Percentiles rank a stretch among this genome's conserved stretches.
These are phyloP conservation scores for Andrena cerasifolii DNA, from an alignment of 1,140 invertebrate species.

Conservation along the genomic window DNA sequence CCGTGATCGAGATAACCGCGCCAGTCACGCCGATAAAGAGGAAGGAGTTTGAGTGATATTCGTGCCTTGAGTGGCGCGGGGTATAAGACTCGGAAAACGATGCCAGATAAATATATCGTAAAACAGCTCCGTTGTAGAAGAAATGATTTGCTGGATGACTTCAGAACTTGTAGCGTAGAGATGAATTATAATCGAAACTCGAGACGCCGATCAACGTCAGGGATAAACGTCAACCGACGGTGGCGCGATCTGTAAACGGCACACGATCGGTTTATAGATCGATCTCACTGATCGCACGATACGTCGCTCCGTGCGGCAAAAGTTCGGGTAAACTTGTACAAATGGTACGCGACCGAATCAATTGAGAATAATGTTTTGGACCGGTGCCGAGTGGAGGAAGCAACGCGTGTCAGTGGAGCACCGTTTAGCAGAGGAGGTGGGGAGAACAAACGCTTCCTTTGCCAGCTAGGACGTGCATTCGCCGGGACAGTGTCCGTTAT, in stretches of 20 bases:
- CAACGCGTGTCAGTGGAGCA: conserved; percentile 46
- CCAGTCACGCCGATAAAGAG: not conserved
- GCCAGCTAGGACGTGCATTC: conserved; percentile 16
- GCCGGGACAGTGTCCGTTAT: conserved; percentile 42
- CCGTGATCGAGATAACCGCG: conserved; percentile 20
- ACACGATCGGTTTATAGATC: conserved; percentile 4
- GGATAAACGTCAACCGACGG: conserved; percentile 5
- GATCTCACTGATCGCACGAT: not conserved
- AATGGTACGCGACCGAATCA: conserved; percentile 28
- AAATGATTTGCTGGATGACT: not conserved
- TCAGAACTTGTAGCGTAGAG: not conserved
- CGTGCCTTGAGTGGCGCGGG: not conserved
- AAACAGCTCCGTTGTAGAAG: not conserved
- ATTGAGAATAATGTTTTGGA: conserved; percentile 40
- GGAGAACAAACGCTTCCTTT: conserved; percentile 36
- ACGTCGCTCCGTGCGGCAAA: not conserved
- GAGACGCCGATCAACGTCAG: not conserved
- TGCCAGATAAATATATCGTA: not conserved
- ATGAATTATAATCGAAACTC: not conserved
- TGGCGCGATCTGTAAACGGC: not conserved
- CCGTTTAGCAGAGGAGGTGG: conserved; percentile 5
- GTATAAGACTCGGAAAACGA: no score
- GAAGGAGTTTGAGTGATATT: not conserved
- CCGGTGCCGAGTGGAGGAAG: conserved; percentile 37
- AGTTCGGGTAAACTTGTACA: not conserved